Percentiles rank a stretch among this genome's conserved stretches.
These are phyloP conservation scores for Gryllus bimaculatus DNA, from an alignment of 1,140 invertebrate species.

Conservation along the genomic window DNA sequence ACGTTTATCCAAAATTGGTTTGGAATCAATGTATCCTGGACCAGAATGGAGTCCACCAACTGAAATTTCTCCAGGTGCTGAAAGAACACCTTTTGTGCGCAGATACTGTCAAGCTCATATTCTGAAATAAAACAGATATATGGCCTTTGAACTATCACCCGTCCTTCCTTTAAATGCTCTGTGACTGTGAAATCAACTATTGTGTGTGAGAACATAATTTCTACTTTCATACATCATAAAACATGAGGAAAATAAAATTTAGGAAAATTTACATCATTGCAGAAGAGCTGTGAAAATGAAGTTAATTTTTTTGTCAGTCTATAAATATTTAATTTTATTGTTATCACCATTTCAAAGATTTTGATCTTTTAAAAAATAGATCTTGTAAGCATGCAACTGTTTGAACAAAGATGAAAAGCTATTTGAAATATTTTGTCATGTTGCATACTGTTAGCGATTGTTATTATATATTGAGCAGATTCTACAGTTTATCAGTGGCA, in stretches of 20 bases:
- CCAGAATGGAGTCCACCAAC: constrained; percentile 18
- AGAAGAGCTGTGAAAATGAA: neutral
- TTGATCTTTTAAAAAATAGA: neutral
- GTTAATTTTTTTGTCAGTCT: neutral
- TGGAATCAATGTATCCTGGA: constrained; percentile 8
- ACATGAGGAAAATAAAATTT: neutral
- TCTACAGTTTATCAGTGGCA: too few relatives aligned
- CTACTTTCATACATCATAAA: neutral
- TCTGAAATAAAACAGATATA: constrained; percentile 11
- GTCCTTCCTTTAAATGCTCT: neutral
- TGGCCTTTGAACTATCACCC: neutral
- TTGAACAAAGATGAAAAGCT: neutral
- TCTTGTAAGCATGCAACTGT: neutral
- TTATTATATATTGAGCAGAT: too few relatives aligned
- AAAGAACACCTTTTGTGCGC: constrained; percentile 1
- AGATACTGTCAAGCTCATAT: constrained; percentile 19
- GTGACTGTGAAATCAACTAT: neutral
- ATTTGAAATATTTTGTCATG: neutral
- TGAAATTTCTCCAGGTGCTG: constrained; percentile 4
- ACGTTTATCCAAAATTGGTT: neutral
- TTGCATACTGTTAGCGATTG: too few relatives aligned
- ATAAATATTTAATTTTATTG: neutral
- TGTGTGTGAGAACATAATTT: neutral
- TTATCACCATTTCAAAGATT: neutral
- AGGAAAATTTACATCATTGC: neutral